These are phyloP conservation scores for Psylliodes chrysocephalus DNA, from an alignment of 2,888 invertebrate species.

Conservation along the genomic window DNA sequence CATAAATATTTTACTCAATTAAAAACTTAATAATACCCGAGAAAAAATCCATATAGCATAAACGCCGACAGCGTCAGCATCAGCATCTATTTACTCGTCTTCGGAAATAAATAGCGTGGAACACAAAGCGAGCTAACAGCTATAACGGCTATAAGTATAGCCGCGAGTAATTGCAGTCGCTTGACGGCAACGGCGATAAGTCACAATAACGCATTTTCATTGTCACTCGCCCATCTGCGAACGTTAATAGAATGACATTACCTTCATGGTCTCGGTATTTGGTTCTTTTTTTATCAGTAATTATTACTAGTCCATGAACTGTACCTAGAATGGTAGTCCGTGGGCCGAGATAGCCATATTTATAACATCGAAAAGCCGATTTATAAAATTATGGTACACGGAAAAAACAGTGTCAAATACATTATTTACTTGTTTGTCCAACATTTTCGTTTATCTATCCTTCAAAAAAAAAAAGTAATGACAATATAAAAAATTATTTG, in stretches of 20 bases:
- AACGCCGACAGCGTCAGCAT: not conserved
- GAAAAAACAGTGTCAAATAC: too few species aligned
- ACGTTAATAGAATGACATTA: slow-evolving; percentile 18
- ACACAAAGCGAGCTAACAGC: not conserved
- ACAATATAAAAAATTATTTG: too few species aligned
- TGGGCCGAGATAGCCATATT: not conserved
- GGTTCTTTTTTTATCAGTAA: not conserved
- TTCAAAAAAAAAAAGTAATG: too few species aligned
- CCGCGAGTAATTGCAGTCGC: not conserved
- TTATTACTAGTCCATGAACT: not conserved
- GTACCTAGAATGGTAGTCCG: not conserved
- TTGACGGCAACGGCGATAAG: slow-evolving; percentile 1
- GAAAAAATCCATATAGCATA: too few species aligned
- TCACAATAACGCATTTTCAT: slow-evolving; percentile 15
- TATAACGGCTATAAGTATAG: not conserved
- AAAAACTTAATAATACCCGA: not conserved
- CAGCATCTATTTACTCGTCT: not conserved
- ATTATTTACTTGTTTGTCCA: too few species aligned
- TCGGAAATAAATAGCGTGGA: not conserved
- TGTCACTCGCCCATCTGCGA: slow-evolving; percentile 16
- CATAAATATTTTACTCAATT: not conserved
- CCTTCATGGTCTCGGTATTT: slow-evolving; percentile 3
- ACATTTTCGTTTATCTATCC: too few species aligned
- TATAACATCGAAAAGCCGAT: too few species aligned
- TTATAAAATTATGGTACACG: too few species aligned